Conservation (phyloP, 2,888 invertebrate genomes). For the Tetropium fuscum region DNA sequence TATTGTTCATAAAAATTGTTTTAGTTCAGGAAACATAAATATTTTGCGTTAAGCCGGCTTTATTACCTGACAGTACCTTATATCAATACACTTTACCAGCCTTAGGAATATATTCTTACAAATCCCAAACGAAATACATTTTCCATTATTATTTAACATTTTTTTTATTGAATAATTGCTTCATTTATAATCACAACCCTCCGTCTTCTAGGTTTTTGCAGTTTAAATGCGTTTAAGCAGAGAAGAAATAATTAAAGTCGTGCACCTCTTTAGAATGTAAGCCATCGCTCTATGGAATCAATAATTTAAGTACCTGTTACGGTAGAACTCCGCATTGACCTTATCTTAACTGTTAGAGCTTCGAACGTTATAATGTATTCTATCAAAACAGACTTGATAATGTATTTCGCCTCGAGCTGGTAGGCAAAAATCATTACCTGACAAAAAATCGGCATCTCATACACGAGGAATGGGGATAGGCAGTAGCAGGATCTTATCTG, state of each 20-base stretch:
- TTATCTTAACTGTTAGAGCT: conserved; percentile 15
- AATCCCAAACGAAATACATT: too few species aligned
- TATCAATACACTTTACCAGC: too few species aligned
- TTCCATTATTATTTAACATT: too few species aligned
- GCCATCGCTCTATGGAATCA: neutral
- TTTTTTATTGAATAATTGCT: too few species aligned
- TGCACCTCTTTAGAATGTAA: neutral
- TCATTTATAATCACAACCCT: too few species aligned
- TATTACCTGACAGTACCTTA: too few species aligned
- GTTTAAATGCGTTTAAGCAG: too few species aligned
- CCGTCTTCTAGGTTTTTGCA: too few species aligned
- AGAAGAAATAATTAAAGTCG: conserved; percentile 2
- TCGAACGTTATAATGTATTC: neutral
- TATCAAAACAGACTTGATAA: conserved; percentile 6
- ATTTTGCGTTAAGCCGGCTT: neutral
- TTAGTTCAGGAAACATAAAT: neutral
- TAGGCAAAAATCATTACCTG: conserved; percentile 3
- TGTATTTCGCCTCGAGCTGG: neutral
- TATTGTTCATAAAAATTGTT: neutral
- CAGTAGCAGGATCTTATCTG: neutral
- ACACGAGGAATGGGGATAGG: neutral
- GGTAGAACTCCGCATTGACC: conserved; percentile 5
- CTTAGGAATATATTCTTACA: too few species aligned
- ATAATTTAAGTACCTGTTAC: conserved; percentile 12
- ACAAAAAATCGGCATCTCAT: neutral